phyloP scores from a whole-genome alignment of 2,888 invertebrate genomes.

The Euzophera pinguis region DNA sequence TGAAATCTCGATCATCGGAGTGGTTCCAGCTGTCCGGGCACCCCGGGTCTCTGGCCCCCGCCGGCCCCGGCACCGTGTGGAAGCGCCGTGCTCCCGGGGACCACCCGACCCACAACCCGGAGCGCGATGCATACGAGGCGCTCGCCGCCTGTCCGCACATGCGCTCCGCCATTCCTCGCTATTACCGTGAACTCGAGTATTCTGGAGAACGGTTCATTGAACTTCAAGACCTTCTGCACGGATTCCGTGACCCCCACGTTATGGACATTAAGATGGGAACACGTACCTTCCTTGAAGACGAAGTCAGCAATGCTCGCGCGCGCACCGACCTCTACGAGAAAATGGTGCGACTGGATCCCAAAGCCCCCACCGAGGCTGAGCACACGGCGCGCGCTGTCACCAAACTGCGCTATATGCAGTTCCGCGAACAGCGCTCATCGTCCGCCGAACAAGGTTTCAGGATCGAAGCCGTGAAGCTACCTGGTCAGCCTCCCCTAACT shows the following conservation, averaged over 20 bases:
- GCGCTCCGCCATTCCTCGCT: slow-evolving; percentile 88
- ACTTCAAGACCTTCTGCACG: slow-evolving; percentile 94
- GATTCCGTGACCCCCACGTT: slow-evolving; percentile 94
- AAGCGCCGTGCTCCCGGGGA: slow-evolving; percentile 89
- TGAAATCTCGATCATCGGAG: slow-evolving; percentile 83
- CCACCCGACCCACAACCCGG: slow-evolving; percentile 85
- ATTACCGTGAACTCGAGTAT: slow-evolving; percentile 90
- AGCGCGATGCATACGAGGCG: slow-evolving; percentile 88
- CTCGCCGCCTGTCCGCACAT: slow-evolving; percentile 87
- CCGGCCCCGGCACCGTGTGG: slow-evolving; percentile 96
- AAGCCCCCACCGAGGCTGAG: slow-evolving; percentile 92
- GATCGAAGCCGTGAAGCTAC: slow-evolving; percentile 95
- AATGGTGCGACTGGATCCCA: slow-evolving; percentile 95
- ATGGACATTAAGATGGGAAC: slow-evolving; percentile 99
- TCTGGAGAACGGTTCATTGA: slow-evolving; percentile 93
- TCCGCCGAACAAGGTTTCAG: slow-evolving; percentile 96
- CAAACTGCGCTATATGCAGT: slow-evolving; percentile 97
- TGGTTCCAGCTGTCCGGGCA: slow-evolving; percentile 98
- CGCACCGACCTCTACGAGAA: slow-evolving; percentile 95
- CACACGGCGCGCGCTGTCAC: slow-evolving; percentile 91
- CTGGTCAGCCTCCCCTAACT: slow-evolving; percentile 89
- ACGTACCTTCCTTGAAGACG: slow-evolving; percentile 96
- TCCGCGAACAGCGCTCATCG: slow-evolving; percentile 95
- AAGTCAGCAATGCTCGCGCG: slow-evolving; percentile 92
- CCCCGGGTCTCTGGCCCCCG: slow-evolving; percentile 94